Base-by-base conservation (phyloP, 1,140 invertebrate genomes). In the Nephila pilipes region DNA sequence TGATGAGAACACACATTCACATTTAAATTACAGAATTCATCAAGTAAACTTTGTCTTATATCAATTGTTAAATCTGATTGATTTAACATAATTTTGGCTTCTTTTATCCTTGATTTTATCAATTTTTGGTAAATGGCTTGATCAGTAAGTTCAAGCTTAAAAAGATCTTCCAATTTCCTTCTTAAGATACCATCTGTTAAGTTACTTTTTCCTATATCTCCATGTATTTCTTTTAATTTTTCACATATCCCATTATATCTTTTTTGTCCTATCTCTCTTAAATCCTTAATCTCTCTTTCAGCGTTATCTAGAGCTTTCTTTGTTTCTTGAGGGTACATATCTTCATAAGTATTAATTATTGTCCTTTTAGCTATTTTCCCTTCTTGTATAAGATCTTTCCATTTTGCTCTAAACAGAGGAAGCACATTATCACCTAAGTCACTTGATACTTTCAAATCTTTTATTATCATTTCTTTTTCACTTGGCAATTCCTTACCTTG, bases 221-320 rank as follows among this genome's bases (percentile, higher is more conserved):
- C 60, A 65, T 65, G 60, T 65, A 65, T 10, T 65, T 65, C 60
- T 65, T 65, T 65, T 65, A 65, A 65, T 65, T 65, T 25, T 5
- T 65, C 25, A 65, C 4, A 5, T 65, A 20, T 65, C 20, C 4
- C 4, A 5, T 65, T 10, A 65, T 65, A 65, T 5, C 8, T 65
- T 65, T 22, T 10, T 65, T 65, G 3, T 22, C 8, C 8, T 10
- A 65, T 10, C 4, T 5, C 60, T 65, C 8, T 65, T 65, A 65
- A 65, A 3, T 25, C 2, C 4, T 65, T 5, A 6, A 65, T 65
- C 60, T 6, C 8, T 65, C 1, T 10, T 65, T 65, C 25, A 20
- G 60, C 60, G 1, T 65, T 65, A 22, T 3, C 2, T 25, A 65
- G 4, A 25, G 60, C 60, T 10, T 65, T 25, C 60, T 65, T 5